Percentiles rank a stretch among this genome's conserved stretches.
Conservation (phyloP, 2,888 invertebrate species). For the Siphlonurus alternatus region DNA sequence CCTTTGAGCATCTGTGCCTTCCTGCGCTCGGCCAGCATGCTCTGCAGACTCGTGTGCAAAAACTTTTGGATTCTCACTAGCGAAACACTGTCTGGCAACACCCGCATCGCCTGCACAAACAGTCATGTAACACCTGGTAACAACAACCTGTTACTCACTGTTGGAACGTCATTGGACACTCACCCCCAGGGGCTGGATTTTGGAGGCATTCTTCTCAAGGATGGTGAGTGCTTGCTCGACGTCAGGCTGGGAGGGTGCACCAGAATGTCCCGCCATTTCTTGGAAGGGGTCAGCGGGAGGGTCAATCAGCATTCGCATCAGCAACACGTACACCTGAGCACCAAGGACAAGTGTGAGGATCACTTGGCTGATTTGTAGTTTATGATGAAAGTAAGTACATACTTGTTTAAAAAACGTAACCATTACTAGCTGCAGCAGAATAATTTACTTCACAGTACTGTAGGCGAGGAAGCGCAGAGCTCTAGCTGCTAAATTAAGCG, state of each 20-base stretch:
- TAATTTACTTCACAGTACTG: too few relatives aligned
- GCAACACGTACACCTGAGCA: conserved; percentile 38
- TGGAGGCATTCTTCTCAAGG: conserved; percentile 65
- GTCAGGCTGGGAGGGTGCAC: conserved; percentile 49
- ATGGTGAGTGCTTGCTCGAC: conserved; percentile 61
- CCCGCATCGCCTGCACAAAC: conserved; percentile 42
- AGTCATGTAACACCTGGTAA: conserved; percentile 7
- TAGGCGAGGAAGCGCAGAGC: too few relatives aligned
- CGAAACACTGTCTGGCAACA: conserved; percentile 65
- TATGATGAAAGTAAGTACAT: too few relatives aligned
- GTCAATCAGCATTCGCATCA: conserved; percentile 37
- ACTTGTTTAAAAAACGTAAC: too few relatives aligned
- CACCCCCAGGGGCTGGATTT: conserved; percentile 68
- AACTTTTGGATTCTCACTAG: conserved; percentile 60
- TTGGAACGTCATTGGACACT: too few relatives aligned
- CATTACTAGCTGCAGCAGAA: neutral
- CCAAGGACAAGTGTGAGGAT: neutral
- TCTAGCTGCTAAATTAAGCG: too few relatives aligned
- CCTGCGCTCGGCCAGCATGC: conserved; percentile 54
- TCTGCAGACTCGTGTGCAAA: conserved; percentile 58
- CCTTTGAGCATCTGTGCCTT: conserved; percentile 65
- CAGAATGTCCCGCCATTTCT: conserved; percentile 18
- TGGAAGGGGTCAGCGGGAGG: conserved; percentile 33
- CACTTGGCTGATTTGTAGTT: neutral
- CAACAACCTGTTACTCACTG: too few relatives aligned